Evolutionary conservation across 1,140 invertebrate species (phyloP), one percentile per base, ranked within the genome.

Genomic region (Planococcus citri): DNA sequence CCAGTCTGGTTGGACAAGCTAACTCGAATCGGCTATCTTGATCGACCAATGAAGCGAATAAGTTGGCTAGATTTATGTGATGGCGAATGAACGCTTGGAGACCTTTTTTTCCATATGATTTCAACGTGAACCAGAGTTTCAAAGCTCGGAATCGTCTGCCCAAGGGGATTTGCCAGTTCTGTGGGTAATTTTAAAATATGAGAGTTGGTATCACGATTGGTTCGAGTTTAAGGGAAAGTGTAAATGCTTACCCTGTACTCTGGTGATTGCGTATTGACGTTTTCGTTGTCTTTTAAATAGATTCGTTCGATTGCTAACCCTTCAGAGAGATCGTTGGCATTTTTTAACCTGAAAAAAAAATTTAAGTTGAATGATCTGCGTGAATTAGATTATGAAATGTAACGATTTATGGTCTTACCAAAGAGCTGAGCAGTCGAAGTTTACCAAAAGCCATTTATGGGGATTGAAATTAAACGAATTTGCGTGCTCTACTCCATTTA

Each of bases 101-200:
- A 10, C 90, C 90, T 73, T 87, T 83, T 1, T 89, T 83, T 0
- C 95, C 95, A 73, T 92, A 88, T 8, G 87, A 82, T 72, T 93
- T 83, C 68, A 97, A 77, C 0, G 94, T 92, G 72, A 95, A 94
- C 95, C 96, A 98, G 1, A 98, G 78, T 78, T 98, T 98, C 4
- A 98, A 78, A 0, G 95, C 86, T 22, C 94, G 84, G 76, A 98
- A 97, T 73, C 94, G 81, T 68, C 95, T 82, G 4, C 94, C 93
- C 38, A 97, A 78, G 12, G 94, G 86, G 75, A 98, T 94, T 80
- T 96, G 93, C 91, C 94, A 96, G 76, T 98, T 90, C 83, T 96
- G 77, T n/a, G 75, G 22, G 57, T 17, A 38, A n/a, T n/a, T n/a
- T n/a, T n/a, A 51, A 51, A 51, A 51, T 51, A 4, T 4, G 4